These are phyloP conservation scores for Ypsolopha sequella DNA, from an alignment of 2,888 invertebrate species.

Conservation along the genomic window DNA sequence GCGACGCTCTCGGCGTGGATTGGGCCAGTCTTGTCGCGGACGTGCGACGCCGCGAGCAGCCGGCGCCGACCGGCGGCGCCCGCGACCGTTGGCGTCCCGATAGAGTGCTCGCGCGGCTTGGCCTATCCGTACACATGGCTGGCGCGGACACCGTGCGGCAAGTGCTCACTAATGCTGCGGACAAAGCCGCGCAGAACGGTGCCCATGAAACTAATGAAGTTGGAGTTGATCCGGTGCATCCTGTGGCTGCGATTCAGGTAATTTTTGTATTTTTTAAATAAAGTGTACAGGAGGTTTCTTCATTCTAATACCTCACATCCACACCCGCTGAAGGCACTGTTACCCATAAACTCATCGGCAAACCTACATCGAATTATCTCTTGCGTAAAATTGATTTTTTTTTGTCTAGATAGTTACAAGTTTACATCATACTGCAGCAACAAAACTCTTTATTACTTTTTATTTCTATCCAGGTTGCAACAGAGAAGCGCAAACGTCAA, in stretches of 20 bases:
- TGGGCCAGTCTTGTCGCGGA: constrained; percentile 92
- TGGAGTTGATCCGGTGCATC: constrained; percentile 48
- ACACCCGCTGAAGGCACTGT: neutral
- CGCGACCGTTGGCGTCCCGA: constrained; percentile 86
- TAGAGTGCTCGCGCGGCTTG: constrained; percentile 83
- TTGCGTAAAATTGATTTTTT: too few relatives aligned
- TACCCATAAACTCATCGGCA: too few relatives aligned
- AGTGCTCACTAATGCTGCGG: constrained; percentile 33
- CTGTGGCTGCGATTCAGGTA: constrained; percentile 69
- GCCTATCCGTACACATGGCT: constrained; percentile 83
- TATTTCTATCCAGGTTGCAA: constrained; percentile 64
- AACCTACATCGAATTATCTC: too few relatives aligned
- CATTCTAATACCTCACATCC: neutral
- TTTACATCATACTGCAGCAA: too few relatives aligned
- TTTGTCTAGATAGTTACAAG: too few relatives aligned
- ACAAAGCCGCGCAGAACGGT: constrained; percentile 33
- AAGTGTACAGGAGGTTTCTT: neutral
- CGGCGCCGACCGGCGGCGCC: constrained; percentile 66
- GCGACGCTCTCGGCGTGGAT: constrained; percentile 95
- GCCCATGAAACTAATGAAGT: constrained; percentile 23
- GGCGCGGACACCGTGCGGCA: constrained; percentile 67
- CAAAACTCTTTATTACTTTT: neutral
- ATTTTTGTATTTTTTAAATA: too few relatives aligned
- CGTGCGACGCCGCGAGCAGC: constrained; percentile 70
- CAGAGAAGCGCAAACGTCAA: constrained; percentile 70